A percentile compares a stretch with the other conserved stretches of the same genome.
phyloP scores from a whole-genome alignment of 2,797 vertebrate species.

The Rhynchotus rufescens region DNA sequence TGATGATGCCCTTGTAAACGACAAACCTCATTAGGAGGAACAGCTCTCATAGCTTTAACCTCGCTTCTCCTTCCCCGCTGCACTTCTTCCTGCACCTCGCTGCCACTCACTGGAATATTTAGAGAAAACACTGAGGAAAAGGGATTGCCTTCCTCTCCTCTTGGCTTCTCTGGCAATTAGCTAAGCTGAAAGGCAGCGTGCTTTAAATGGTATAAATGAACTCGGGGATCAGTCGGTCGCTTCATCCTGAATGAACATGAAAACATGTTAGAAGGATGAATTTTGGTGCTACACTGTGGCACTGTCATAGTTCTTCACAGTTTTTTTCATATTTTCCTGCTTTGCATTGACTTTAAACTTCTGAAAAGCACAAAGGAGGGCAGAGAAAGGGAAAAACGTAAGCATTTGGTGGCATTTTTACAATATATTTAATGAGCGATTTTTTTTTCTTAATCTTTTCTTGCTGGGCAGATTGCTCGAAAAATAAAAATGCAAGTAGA shows the following conservation, averaged over 20 bases:
- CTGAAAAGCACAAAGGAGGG: neutral
- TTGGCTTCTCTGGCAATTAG: constrained; percentile 2
- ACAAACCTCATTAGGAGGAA: constrained; percentile 40
- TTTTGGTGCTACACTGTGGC: neutral
- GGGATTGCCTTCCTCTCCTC: neutral
- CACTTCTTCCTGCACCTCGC: neutral
- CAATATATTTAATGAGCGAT: neutral
- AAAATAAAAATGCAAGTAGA: neutral
- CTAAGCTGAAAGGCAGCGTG: neutral
- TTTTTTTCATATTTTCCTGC: neutral
- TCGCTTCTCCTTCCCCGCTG: neutral
- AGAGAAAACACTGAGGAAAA: neutral
- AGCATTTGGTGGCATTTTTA: neutral
- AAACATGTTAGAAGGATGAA: constrained; percentile 16
- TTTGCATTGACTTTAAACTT: neutral
- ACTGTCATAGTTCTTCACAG: neutral
- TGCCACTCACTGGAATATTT: neutral
- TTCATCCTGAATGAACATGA: constrained; percentile 13
- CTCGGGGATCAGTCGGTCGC: neutral
- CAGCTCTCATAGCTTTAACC: constrained; percentile 1
- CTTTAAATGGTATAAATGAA: neutral
- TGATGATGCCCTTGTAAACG: constrained; percentile 17
- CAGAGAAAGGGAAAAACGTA: neutral
- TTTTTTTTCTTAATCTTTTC: neutral
- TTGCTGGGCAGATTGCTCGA: neutral